These are phyloP conservation scores for Prionace glauca DNA, from an alignment of 2,797 vertebrate genomes.

Conservation along the genomic window DNA sequence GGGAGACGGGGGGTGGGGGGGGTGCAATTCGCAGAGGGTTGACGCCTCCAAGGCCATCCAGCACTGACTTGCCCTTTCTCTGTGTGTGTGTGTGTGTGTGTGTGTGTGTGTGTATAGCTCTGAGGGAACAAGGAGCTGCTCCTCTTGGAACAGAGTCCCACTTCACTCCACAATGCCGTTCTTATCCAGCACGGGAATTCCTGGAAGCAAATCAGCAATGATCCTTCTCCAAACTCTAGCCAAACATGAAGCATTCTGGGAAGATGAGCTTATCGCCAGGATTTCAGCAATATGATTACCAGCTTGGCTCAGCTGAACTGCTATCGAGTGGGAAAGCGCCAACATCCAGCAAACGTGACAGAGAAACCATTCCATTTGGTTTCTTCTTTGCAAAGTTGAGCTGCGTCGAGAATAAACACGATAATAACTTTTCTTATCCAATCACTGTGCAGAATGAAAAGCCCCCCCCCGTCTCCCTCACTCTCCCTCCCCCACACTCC, in stretches of 20 bases:
- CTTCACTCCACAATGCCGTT: neutral
- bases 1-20: neutral
- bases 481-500: neutral
- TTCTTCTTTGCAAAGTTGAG: neutral
- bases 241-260: neutral
- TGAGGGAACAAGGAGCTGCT: neutral
- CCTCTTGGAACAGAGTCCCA: neutral
- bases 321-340: neutral
- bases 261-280: neutral
- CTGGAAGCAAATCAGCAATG: neutral
- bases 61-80: neutral
- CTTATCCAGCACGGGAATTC: neutral
- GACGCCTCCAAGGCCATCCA: no score
- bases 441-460: neutral
- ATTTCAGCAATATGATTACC: neutral
- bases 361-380: neutral
- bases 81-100: neutral
- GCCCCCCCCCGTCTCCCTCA: neutral
- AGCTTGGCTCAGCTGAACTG: neutral
- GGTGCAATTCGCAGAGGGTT: neutral
- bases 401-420: neutral
- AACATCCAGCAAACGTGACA: neutral
- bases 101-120: neutral
- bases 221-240: neutral
- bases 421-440: neutral